phyloP scores from a whole-genome alignment of 2,888 invertebrate species.

The Rosalia funebris region DNA sequence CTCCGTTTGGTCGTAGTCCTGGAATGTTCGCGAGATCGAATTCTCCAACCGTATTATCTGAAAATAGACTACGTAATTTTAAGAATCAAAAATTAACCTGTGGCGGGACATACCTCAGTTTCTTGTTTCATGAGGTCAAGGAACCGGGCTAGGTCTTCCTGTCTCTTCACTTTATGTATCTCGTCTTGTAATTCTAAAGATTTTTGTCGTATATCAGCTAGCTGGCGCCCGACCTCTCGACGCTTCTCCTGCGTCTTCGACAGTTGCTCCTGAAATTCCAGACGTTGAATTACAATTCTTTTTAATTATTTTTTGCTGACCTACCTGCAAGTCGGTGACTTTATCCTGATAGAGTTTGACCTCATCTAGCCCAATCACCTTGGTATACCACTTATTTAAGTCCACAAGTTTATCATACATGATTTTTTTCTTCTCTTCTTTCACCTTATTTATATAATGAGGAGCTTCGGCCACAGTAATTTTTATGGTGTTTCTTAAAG shows the following conservation, averaged over 20 bases:
- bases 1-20: conserved; percentile 77
- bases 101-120: conserved; percentile 65
- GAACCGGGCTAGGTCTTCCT: conserved; percentile 75
- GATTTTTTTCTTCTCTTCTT: conserved; percentile 51
- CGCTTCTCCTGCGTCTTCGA: conserved; percentile 73
- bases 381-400: conserved; percentile 73
- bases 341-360: conserved; percentile 79
- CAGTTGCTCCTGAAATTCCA: conserved; percentile 69
- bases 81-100: background rate
- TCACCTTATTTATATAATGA: conserved; percentile 46
- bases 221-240: conserved; percentile 70
- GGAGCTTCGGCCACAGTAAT: conserved; percentile 46
- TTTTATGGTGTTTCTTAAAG: conserved; percentile 45
- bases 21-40: conserved; percentile 70
- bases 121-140: conserved; percentile 78
- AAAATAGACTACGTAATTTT: no score
- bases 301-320: conserved; percentile 20
- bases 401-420: conserved; percentile 64
- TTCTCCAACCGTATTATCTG: conserved; percentile 73
- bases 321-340: conserved; percentile 75
- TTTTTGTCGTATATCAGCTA: conserved; percentile 71
- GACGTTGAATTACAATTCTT: background rate
- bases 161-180: conserved; percentile 79
- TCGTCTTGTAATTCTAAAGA: conserved; percentile 79
- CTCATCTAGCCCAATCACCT: conserved; percentile 80